These are phyloP conservation scores for Troides oblongomaculatus DNA, from an alignment of 2,888 invertebrate species.

Conservation along the genomic window DNA sequence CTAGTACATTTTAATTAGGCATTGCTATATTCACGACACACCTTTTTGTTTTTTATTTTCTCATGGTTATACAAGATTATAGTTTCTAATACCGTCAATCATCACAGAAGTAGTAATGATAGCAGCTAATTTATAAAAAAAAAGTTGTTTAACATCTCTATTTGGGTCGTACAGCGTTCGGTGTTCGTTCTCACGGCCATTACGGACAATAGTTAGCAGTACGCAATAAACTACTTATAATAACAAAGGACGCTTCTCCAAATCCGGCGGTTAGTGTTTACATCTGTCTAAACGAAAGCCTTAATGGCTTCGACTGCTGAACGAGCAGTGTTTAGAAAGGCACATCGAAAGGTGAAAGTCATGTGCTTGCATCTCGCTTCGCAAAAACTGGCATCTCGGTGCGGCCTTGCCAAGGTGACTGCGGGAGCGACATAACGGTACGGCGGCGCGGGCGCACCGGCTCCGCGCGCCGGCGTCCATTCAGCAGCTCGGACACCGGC, in stretches of 20 bases:
- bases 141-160: too few relatives aligned
- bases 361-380: slow-evolving; percentile 70
- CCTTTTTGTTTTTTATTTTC: too few relatives aligned
- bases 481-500: slow-evolving; percentile 45
- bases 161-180: neutral
- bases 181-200: slow-evolving; percentile 26
- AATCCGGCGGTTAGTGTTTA: slow-evolving; percentile 10
- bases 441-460: slow-evolving; percentile 52
- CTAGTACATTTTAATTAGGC: too few relatives aligned
- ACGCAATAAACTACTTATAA: slow-evolving; percentile 7
- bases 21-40: too few relatives aligned
- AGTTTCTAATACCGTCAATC: too few relatives aligned
- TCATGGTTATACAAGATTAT: too few relatives aligned
- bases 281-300: slow-evolving; percentile 18
- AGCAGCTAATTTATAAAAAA: too few relatives aligned
- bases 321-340: slow-evolving; percentile 72
- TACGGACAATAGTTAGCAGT: slow-evolving; percentile 12
- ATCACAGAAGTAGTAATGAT: too few relatives aligned
- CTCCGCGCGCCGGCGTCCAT: slow-evolving; percentile 42
- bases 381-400: slow-evolving; percentile 75
- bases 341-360: slow-evolving; percentile 76
- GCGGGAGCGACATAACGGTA: slow-evolving; percentile 76
- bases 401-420: slow-evolving; percentile 79
- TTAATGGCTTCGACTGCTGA: slow-evolving; percentile 24
- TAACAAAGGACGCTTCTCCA: slow-evolving; percentile 4